A percentile compares a stretch with the other conserved stretches of the same genome.
phyloP scores from a whole-genome alignment of 35 echinoderm and acorn worm genomes.

The Amphiura filiformis region DNA sequence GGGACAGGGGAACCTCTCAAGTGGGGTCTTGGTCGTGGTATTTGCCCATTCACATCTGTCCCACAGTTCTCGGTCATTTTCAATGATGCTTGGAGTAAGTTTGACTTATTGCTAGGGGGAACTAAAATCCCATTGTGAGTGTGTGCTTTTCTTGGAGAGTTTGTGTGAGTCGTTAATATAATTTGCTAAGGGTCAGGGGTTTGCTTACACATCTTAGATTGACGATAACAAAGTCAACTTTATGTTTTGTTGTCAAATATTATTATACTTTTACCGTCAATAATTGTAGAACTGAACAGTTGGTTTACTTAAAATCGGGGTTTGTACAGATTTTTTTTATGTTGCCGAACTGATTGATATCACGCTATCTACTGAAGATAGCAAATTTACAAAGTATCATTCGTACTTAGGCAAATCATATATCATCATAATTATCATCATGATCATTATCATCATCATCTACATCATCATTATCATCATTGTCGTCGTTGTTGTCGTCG shows the following conservation, averaged over 20 bases:
- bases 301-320: no score
- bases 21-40: not conserved
- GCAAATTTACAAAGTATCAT: no score
- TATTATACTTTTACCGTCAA: not conserved
- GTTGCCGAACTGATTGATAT: not conserved
- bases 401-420: not conserved
- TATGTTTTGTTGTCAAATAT: not conserved
- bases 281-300: no score
- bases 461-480: conserved; percentile 23
- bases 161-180: not conserved
- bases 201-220: not conserved
- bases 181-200: not conserved
- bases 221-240: conserved; percentile 1
- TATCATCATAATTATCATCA: not conserved
- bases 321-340: no score
- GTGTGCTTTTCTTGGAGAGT: not conserved
- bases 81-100: not conserved
- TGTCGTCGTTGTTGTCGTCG: not conserved
- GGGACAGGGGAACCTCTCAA: not conserved
- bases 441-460: not conserved
- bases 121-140: not conserved
- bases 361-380: no score
- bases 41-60: not conserved
- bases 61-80: not conserved
- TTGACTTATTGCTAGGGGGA: not conserved